phyloP scores from a whole-genome alignment of 2,888 invertebrate species.

The Caenorhabditis zanzibari region DNA sequence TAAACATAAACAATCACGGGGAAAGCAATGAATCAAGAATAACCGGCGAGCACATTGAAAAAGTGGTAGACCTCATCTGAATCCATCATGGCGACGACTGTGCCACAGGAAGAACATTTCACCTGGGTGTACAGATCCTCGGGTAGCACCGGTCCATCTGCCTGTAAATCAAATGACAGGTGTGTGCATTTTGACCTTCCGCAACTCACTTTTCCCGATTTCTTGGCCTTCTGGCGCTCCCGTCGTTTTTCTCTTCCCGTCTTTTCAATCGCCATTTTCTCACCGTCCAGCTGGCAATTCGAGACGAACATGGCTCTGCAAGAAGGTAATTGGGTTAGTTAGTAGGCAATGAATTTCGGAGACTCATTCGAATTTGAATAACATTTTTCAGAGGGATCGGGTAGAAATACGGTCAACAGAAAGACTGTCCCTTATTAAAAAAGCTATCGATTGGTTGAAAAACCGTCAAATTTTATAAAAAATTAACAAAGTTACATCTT shows the following conservation, averaged over 20 bases:
- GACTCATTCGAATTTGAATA: neutral
- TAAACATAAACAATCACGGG: slow-evolving; percentile 5
- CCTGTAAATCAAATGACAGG: slow-evolving; percentile 47
- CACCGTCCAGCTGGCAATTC: slow-evolving; percentile 85
- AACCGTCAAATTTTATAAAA: too few relatives aligned
- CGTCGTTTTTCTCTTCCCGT: slow-evolving; percentile 73
- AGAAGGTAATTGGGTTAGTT: neutral
- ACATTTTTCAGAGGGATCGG: too few relatives aligned
- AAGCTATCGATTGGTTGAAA: too few relatives aligned
- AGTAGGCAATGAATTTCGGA: too few relatives aligned
- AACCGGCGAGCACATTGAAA: slow-evolving; percentile 86
- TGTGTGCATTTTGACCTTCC: neutral
- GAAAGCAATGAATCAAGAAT: slow-evolving; percentile 75
- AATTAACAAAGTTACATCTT: too few relatives aligned
- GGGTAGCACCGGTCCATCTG: slow-evolving; percentile 85
- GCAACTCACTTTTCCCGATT: slow-evolving; percentile 70
- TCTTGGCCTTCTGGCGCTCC: slow-evolving; percentile 76
- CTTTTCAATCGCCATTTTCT: slow-evolving; percentile 73
- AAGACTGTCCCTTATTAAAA: too few relatives aligned
- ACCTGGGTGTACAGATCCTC: slow-evolving; percentile 86
- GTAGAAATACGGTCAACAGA: too few relatives aligned
- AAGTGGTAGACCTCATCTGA: slow-evolving; percentile 87
- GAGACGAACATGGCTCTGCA: slow-evolving; percentile 87
- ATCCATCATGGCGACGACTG: slow-evolving; percentile 84
- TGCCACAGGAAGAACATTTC: slow-evolving; percentile 85